Conservation (phyloP, 2,113 vertebrate species). For the Atlantisia rogersi region DNA sequence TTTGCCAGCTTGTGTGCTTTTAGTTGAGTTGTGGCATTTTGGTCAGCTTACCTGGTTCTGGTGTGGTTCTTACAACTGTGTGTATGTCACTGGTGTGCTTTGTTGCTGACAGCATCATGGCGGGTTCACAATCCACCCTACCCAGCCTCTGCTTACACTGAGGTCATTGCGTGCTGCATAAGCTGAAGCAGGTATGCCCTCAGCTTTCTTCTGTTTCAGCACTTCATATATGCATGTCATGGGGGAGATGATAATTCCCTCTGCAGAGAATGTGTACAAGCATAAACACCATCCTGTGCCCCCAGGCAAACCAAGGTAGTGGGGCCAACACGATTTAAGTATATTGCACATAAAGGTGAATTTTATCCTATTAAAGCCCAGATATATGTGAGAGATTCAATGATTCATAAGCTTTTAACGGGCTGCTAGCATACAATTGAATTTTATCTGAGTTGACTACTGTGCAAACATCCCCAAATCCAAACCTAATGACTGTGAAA, state of each 20-base stretch:
- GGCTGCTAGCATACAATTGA: neutral
- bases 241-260: neutral
- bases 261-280: accelerated
- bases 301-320: neutral
- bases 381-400: neutral
- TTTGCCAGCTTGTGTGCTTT: neutral
- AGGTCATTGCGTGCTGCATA: neutral
- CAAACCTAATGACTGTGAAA: conserved; percentile 6
- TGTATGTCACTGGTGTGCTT: neutral
- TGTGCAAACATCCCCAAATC: conserved; percentile 10
- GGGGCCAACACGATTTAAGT: neutral
- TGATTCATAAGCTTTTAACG: neutral
- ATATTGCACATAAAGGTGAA: neutral
- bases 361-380: neutral
- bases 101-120: neutral
- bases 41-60: accelerated
- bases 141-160: neutral
- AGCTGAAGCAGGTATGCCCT: neutral
- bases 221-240: neutral
- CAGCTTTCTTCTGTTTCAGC: neutral
- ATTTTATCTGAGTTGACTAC: conserved; percentile 34
- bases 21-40: neutral
- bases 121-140: accelerated
- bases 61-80: neutral
- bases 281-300: too few species aligned